Evolutionary conservation across 2,113 vertebrate genomes (phyloP).

Genomic region (Mus musculus): DNA sequence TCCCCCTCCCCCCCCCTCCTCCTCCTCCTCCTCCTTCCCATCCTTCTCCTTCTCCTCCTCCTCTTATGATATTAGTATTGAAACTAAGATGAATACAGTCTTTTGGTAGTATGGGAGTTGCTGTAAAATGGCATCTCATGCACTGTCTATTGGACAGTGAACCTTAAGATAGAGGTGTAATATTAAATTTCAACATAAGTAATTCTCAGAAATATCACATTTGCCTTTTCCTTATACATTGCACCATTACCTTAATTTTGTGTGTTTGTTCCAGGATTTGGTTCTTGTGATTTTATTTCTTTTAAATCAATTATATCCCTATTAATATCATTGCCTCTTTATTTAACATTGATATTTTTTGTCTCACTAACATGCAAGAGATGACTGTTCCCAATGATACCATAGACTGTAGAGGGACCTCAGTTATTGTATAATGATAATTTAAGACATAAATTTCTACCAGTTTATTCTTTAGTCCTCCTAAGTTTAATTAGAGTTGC

Average conservation of each 20-base stretch:
- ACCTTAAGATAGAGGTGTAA: neutral
- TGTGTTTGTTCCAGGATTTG: neutral
- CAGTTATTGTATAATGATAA: neutral
- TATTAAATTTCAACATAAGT: neutral
- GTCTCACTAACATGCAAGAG: neutral
- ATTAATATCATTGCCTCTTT: neutral
- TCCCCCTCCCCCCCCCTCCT: neutral
- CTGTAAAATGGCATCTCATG: neutral
- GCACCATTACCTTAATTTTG: neutral
- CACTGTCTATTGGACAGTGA: neutral
- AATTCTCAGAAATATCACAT: neutral
- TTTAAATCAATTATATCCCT: neutral
- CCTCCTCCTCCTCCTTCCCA: accelerated
- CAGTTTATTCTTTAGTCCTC: neutral
- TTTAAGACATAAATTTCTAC: neutral
- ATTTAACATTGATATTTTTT: neutral
- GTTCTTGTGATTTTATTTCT: neutral
- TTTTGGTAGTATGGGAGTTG: accelerated
- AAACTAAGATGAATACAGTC: neutral
- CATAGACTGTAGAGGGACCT: neutral
- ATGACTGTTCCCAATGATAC: neutral
- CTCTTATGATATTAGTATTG: neutral
- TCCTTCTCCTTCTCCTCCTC: neutral
- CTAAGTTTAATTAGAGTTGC: neutral
- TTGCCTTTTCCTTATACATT: no score